phyloP scores from a whole-genome alignment of 2,113 vertebrate genomes.

The Brienomyrus brachyistius region DNA sequence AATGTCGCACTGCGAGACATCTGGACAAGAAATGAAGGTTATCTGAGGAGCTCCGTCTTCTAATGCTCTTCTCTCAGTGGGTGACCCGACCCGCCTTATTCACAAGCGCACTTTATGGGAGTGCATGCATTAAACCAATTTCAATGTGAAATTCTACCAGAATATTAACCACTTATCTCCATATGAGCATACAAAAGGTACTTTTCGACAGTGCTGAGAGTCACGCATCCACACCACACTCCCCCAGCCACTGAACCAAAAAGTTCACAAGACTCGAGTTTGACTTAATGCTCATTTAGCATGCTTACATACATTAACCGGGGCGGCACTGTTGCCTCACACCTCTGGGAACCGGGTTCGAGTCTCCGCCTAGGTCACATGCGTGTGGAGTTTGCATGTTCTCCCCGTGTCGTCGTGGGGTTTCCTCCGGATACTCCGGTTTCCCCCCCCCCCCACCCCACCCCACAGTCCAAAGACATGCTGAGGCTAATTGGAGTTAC shows the following conservation, averaged over 20 bases:
- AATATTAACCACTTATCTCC: neutral
- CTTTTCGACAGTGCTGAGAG: neutral
- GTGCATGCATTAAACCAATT: no score
- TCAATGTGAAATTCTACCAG: no score
- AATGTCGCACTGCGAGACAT: slow-evolving; percentile 48
- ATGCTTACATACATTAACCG: neutral
- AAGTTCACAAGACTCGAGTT: neutral
- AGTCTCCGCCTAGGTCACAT: no score
- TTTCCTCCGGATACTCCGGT: no score
- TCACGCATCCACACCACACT: neutral
- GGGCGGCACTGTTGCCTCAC: no score
- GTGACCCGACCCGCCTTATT: neutral
- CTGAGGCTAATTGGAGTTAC: no score
- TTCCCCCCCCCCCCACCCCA: no score
- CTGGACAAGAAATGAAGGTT: neutral
- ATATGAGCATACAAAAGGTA: neutral
- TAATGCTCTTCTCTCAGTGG: neutral
- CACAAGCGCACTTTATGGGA: neutral
- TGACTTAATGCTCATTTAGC: neutral
- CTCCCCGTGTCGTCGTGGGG: no score
- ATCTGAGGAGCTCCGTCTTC: neutral
- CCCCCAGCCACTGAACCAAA: neutral
- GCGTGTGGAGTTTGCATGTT: no score
- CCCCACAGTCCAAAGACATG: no score
- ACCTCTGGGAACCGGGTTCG: no score